These are phyloP conservation scores for Trematomus loennbergii DNA, from an alignment of 2,113 vertebrate genomes.

Conservation along the genomic window DNA sequence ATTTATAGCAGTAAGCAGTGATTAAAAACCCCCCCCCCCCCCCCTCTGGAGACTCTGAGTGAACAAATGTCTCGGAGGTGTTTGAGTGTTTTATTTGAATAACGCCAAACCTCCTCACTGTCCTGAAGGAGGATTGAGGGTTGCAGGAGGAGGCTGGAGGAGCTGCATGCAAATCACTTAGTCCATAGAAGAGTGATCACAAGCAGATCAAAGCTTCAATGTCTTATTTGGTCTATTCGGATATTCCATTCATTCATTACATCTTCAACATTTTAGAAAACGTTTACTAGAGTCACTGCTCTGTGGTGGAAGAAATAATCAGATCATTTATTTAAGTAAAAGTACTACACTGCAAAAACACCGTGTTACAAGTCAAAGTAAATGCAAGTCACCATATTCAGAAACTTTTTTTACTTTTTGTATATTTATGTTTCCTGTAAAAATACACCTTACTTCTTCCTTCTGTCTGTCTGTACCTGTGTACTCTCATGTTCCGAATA, in stretches of 20 bases:
- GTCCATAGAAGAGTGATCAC: slow-evolving; percentile 18
- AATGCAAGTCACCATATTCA: too few species aligned
- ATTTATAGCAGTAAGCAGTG: neutral
- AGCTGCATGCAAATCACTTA: neutral
- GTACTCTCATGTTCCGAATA: too few species aligned
- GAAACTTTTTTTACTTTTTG: too few species aligned
- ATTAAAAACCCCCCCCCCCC: slow-evolving; percentile 32
- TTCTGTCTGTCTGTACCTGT: too few species aligned
- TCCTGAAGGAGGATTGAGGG: slow-evolving; percentile 34
- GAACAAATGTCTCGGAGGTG: slow-evolving; percentile 38
- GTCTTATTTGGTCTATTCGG: neutral
- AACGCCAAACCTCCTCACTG: neutral
- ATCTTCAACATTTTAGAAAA: neutral
- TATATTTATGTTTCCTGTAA: too few species aligned
- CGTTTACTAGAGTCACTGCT: too few species aligned
- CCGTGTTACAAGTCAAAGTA: too few species aligned
- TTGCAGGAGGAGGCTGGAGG: slow-evolving; percentile 10
- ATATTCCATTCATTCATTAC: slow-evolving; percentile 8
- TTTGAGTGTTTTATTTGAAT: slow-evolving; percentile 37
- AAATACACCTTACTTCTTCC: too few species aligned
- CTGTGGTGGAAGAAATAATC: too few species aligned
- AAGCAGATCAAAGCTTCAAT: neutral
- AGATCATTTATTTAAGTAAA: too few species aligned
- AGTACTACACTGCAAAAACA: too few species aligned
- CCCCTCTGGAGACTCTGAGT: neutral